Conservation (phyloP, 2,888 invertebrate genomes). For the Drosophila prostipennis region DNA sequence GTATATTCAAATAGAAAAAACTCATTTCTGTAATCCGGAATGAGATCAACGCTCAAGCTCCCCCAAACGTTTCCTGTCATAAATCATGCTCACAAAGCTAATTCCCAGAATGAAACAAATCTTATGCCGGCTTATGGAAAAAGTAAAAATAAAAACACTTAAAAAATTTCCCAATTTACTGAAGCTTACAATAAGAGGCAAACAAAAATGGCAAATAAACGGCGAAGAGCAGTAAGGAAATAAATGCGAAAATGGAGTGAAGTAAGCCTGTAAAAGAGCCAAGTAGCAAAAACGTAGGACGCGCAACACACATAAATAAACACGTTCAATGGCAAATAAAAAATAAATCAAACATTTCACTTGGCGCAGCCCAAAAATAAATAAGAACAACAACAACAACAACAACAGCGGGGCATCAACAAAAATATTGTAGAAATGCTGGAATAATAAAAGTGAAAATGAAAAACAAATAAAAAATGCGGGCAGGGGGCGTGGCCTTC, state of each 20-base stretch:
- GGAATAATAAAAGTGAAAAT: conserved; percentile 71
- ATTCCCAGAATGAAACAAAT: conserved; percentile 50
- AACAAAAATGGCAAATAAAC: conserved; percentile 46
- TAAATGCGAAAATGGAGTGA: conserved; percentile 24
- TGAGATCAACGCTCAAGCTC: conserved; percentile 24
- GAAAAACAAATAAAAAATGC: conserved; percentile 63
- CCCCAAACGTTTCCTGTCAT: conserved; percentile 33
- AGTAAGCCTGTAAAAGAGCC: conserved; percentile 26
- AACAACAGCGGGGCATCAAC: conserved; percentile 32
- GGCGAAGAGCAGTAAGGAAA: conserved; percentile 11
- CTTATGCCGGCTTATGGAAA: conserved; percentile 14
- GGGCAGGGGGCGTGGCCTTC: conserved; percentile 16
- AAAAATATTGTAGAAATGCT: conserved; percentile 56
- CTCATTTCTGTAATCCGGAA: conserved; percentile 39
- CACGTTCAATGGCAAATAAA: conserved; percentile 63
- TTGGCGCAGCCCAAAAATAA: conserved; percentile 45
- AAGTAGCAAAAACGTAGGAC: conserved; percentile 14
- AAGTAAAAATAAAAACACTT: conserved; percentile 35
- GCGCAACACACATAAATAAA: conserved; percentile 49
- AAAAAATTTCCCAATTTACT: conserved; percentile 50
- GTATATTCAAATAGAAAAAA: conserved; percentile 33
- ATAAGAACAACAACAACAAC: conserved; percentile 39
- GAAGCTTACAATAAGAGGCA: conserved; percentile 56
- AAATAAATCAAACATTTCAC: conserved; percentile 72
- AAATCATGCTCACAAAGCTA: conserved; percentile 50